Base-by-base conservation (phyloP, 2,797 vertebrate species). In the Dallia pectoralis region DNA sequence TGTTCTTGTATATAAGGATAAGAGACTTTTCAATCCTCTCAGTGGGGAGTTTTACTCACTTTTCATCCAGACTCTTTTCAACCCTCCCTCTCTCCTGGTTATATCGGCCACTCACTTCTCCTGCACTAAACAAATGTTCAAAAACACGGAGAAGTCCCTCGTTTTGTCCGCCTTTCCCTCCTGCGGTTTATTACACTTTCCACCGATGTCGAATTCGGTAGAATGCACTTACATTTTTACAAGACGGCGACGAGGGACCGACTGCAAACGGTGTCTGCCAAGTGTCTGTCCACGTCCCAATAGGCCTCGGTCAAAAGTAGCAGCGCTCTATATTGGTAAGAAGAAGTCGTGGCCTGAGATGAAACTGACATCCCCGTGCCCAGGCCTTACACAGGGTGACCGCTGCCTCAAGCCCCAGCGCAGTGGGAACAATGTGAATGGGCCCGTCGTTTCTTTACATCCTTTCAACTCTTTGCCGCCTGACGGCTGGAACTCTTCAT, bases 401-500 rank as follows among this genome's bases (percentile, higher is more conserved):
- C 92, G 89, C 76, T 88, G 89, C 90, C 91, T 92, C 87, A 86
- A 91, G 53, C 53, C 53, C 25, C 53, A n/a, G 53, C 25, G 89
- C 90, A 86, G 81, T 87, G 67, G 87, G 92, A 94, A 93, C 95
- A 92, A 93, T 92, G 93, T 96, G 94, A 94, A 94, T 94, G 94
- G 94, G 94, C 82, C 92, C 90, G 87, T 92, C 92, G 89, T 91
- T 93, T 91, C 93, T 91, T 91, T 89, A 87, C 89, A 89, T 93
- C 93, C 87, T 90, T 91, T 91, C 92, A 59, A 90, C 81, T 87
- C 89, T 91, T 89, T 85, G 82, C 92, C 92, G 89, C 89, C 91
- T 93, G 93, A 95, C 95, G 94, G 94, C 92, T 93, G 92, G 90
- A 95, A 94, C 94, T 94, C 95, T 93, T 93, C 94, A 95, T 92